Evolutionary conservation across 1,140 invertebrate genomes (phyloP), one percentile per base, ranked within the genome.

Genomic region (Drosophila bocqueti): DNA sequence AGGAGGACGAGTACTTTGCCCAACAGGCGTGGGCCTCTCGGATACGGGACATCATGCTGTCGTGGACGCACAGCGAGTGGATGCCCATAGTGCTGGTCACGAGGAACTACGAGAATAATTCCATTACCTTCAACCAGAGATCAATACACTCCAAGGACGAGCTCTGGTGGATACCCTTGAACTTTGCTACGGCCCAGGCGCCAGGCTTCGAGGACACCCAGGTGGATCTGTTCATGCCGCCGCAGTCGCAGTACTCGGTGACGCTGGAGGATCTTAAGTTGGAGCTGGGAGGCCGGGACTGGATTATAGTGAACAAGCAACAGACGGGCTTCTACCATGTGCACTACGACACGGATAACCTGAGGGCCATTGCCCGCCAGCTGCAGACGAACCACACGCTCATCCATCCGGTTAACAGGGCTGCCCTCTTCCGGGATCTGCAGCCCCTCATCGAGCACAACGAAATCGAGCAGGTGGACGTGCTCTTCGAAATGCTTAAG

Each of bases 291-390:
- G 79, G 81, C 18, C 90, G 92, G 31, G 93, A 94, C 4, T 95
- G 95, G 95, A 93, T 93, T 42, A 93, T 95, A 13, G 55, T 95
- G 0, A 95, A 96, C 73, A 94, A 95, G 18, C 94, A 95, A 73
- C 93, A 95, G 74, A 94, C 93, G 42, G 95, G 95, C 29, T 96
- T 95, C 65, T 96, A 96, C 76, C 94, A 95, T 21, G 95, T 96
- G 0, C 95, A 95, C 61, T 96, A 96, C 64, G 95, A 96, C 40
- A 45, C 50, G 0, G 78, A 85, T 3, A 93, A 94, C 40, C 94
- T 95, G 93, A 91, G 93, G 15, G 85, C 91, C 11, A 93, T 96
- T 42, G 93, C 94, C 16, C 43, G 89, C 4, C 93, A 93, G 16
- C 87, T 95, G 2, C 83, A 93, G 42, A 90, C 36, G 7, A 93